These are phyloP conservation scores for Chloebia gouldiae DNA, from an alignment of 2,113 vertebrate species.

Conservation along the genomic window DNA sequence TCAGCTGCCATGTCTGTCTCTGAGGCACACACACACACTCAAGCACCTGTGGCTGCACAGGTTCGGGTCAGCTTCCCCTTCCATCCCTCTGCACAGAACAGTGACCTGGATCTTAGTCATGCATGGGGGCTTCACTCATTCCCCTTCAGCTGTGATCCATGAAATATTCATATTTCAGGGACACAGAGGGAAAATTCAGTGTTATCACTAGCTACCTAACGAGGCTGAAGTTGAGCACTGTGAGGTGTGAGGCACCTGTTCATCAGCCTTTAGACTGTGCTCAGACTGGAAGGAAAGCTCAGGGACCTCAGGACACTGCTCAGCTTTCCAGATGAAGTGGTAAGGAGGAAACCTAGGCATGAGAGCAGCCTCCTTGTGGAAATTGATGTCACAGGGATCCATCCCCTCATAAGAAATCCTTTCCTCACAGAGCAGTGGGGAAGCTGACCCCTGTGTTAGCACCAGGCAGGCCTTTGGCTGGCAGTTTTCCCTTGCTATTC, in stretches of 20 bases:
- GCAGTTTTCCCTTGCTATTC: background rate
- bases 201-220: background rate
- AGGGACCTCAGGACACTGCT: background rate
- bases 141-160: background rate
- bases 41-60: background rate
- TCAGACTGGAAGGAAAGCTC: background rate
- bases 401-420: background rate
- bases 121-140: background rate
- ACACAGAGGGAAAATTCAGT: background rate
- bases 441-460: background rate
- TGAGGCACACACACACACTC: background rate
- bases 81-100: background rate
- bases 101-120: accelerated
- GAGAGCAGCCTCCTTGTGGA: background rate
- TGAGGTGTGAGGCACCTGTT: background rate
- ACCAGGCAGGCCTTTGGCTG: background rate
- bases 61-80: background rate
- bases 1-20: background rate
- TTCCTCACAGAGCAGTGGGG: background rate
- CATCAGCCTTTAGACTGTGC: background rate
- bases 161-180: background rate
- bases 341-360: background rate
- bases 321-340: background rate
- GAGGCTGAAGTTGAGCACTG: background rate
- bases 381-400: background rate